Base-by-base conservation (phyloP, 2,797 vertebrate genomes). In the Melanotaenia pygmaea region DNA sequence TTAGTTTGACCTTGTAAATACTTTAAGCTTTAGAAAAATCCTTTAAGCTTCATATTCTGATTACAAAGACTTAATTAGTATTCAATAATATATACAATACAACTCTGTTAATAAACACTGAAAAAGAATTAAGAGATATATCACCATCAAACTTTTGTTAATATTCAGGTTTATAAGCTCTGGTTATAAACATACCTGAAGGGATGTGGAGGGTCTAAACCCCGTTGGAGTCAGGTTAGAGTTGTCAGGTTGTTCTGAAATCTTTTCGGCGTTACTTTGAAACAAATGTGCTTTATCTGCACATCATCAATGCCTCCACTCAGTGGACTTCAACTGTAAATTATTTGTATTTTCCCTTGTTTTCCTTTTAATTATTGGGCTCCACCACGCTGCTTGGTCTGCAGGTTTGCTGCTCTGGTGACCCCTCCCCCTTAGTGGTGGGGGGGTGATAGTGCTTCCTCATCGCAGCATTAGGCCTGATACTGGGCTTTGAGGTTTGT, bases 151-250 rank as follows among this genome's bases (percentile, higher is more conserved):
- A 70, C 70, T 67, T 35, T 40, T 73, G 64, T 68, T 77, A 68
- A 79, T 80, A 54, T 59, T 63, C 4, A 62, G 47, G 2, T 72
- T 62, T 68, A 61, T n/a, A 70, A 61, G 47, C 50, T 65, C 58
- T 67, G 67, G 54, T 68, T 26, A 18, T 18, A 64, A 47, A 71
- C 20, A 67, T 58, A 72, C 59, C 50, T 37, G 35, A 64, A 32
- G 57, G 62, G 43, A 32, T 75, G 65, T 73, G 64, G 43, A 67
- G 59, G 57, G 62, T 73, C 53, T 60, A 38, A 43, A 58, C 20
- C 50, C 63, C 28, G 11, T 28, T 64, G 32, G 77, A 38, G 3
- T 12, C 37, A 64, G 67, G 67, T 62, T 68, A 40, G 53, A 50
- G 66, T 60, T 73, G 75, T 75, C 70, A 76, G 67, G 28, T 38